Evolutionary conservation across 2,797 vertebrate species (phyloP), one percentile per base, ranked within the genome.

Genomic region (Takifugu ocellatus): DNA sequence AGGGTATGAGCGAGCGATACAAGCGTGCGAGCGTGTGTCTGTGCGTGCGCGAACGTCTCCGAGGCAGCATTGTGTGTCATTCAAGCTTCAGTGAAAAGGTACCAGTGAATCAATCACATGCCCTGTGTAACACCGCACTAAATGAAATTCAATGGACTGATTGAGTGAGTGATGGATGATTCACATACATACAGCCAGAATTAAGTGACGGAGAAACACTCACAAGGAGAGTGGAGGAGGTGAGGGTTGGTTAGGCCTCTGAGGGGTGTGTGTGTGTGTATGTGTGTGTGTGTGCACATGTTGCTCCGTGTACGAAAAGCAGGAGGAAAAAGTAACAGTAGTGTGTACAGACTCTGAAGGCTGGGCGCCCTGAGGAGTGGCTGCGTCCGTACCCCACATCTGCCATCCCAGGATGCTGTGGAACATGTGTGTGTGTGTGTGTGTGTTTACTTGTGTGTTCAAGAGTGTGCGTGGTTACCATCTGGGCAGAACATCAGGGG

Each of bases 141-240:
- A 90, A 89, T 90, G 86, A 88, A 89, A 90, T 88, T 87, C 87
- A 89, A 90, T 87, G 85, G 83, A 86, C 86, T 88, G 87, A 90
- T 88, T 87, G 86, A 90, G 87, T 87, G 88, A 88, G 85, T 88
- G 88, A 90, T 86, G 85, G 86, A 89, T 87, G 85, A 87, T 87
- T 86, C 84, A 72, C 81, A 84, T 79, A 82, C 85, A 81, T 79
- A 81, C 80, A 83, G 78, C 77, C 81, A 81, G 80, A 83, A 84
- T 86, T 77, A 88, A 90, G 86, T 86, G 84, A 83, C 82, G 82
- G 83, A 85, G 80, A 86, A 90, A 89, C 82, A 81, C 79, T 86
- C 69, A 75, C 77, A 82, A 75, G 77, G 71, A 83, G 80, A 82
- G 73, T 79, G 75, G 75, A 83, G 81, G 83, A 85, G 84, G 84